phyloP scores from a whole-genome alignment of 1,140 invertebrate genomes.

The Trichonephila inaurata region DNA sequence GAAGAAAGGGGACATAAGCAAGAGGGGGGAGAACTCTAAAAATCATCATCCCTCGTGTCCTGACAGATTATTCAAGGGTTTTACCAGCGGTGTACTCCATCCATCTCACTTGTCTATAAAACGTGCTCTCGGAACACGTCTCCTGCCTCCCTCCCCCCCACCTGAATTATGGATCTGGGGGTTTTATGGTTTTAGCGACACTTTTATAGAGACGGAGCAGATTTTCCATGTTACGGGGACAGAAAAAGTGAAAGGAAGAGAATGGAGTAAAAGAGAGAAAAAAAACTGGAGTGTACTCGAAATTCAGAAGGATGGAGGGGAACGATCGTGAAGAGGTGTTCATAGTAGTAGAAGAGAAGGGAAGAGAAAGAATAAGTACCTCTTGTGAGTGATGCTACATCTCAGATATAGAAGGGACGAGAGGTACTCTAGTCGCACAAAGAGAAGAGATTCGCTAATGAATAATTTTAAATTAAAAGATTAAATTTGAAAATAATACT shows the following conservation, averaged over 20 bases:
- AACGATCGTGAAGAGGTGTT: background rate
- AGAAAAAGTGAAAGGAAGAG: background rate
- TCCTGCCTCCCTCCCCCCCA: background rate
- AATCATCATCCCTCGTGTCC: background rate
- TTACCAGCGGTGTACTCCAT: background rate
- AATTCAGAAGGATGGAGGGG: background rate
- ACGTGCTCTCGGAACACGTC: background rate
- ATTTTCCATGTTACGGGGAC: background rate
- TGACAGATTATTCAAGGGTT: background rate
- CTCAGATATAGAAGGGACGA: background rate
- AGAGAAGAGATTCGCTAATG: background rate
- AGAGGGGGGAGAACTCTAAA: background rate
- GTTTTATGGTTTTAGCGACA: slow-evolving; percentile 30
- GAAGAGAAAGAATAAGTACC: background rate
- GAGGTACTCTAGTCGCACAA: background rate
- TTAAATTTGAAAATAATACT: background rate
- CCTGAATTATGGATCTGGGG: slow-evolving; percentile 17
- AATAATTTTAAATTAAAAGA: background rate
- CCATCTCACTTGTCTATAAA: slow-evolving; percentile 18
- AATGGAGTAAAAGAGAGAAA: background rate
- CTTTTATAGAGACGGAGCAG: slow-evolving; percentile 3
- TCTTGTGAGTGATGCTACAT: background rate
- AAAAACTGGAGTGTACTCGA: background rate
- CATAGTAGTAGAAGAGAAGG: background rate
- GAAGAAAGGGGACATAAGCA: background rate